These are phyloP conservation scores for Micropoecilia bifurca DNA, from an alignment of 2,797 vertebrate species.

Conservation along the genomic window DNA sequence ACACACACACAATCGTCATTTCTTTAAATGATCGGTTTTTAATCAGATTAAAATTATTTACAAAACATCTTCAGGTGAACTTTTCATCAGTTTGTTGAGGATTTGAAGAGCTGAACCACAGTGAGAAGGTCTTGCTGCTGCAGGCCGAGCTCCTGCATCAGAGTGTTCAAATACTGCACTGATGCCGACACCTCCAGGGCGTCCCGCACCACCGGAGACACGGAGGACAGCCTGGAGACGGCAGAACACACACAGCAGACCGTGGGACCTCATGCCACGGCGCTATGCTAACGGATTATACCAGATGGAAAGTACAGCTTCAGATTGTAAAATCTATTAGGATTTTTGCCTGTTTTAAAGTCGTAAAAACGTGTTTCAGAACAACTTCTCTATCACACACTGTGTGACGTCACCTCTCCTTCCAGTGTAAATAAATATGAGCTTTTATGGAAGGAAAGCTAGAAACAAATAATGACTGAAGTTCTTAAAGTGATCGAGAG, in stretches of 20 bases:
- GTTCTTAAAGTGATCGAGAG: background rate
- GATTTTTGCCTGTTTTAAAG: background rate
- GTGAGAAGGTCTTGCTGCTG: slow-evolving; percentile 70
- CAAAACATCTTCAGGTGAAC: background rate
- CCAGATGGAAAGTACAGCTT: background rate
- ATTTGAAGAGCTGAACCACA: slow-evolving; percentile 69
- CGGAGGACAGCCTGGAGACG: slow-evolving; percentile 72
- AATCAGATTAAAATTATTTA: slow-evolving; percentile 23
- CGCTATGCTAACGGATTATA: background rate
- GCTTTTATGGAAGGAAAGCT: background rate
- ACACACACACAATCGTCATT: background rate
- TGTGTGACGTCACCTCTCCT: background rate
- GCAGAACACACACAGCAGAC: background rate
- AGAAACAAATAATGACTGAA: background rate
- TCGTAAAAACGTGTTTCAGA: background rate
- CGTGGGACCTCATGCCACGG: background rate
- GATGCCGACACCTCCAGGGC: slow-evolving; percentile 65
- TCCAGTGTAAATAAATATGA: background rate
- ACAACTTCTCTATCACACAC: background rate
- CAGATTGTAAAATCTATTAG: background rate
- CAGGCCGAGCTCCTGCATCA: slow-evolving; percentile 74
- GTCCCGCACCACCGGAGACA: slow-evolving; percentile 69
- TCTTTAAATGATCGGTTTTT: slow-evolving; percentile 6
- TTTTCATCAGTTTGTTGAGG: slow-evolving; percentile 30
- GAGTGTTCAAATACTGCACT: slow-evolving; percentile 64